Conservation (phyloP, 2,113 vertebrate genomes). For the Clarias batrachus region DNA sequence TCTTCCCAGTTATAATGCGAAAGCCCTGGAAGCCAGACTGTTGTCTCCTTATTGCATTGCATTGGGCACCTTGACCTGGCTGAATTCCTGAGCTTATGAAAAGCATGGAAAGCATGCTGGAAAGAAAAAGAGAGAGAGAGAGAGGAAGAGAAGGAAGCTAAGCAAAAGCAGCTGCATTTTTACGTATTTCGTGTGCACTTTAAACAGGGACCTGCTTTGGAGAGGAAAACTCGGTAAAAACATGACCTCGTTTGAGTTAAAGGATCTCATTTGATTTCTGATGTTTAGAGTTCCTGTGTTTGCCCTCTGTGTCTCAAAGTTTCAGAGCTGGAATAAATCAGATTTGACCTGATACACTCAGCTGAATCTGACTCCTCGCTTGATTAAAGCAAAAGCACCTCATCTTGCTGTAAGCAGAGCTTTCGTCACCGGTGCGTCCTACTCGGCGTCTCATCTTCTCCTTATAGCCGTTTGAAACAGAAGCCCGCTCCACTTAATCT, state of each 20-base stretch:
- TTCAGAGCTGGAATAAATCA: background rate
- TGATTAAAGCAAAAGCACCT: background rate
- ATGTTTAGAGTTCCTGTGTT: background rate
- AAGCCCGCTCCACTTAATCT: background rate
- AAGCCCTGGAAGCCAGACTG: background rate
- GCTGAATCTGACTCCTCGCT: background rate
- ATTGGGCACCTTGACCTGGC: slow-evolving; percentile 7
- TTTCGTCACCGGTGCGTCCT: background rate
- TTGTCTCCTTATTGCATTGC: background rate
- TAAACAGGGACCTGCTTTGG: too few species aligned
- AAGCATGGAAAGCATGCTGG: background rate
- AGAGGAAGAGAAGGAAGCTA: too few species aligned
- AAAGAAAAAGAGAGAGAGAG: background rate
- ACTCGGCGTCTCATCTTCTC: background rate
- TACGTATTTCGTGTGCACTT: too few species aligned
- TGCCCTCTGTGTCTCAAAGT: background rate
- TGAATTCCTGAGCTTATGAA: slow-evolving; percentile 33
- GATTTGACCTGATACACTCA: background rate
- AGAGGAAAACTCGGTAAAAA: too few species aligned
- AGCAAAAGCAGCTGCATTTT: too few species aligned
- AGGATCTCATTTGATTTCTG: background rate
- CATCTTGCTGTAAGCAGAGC: background rate
- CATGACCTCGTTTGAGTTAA: too few species aligned
- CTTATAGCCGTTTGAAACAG: slow-evolving; percentile 16
- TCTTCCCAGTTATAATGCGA: background rate